Conservation (phyloP, 2,797 vertebrate species). For the Scomberomorus guttatus region DNA sequence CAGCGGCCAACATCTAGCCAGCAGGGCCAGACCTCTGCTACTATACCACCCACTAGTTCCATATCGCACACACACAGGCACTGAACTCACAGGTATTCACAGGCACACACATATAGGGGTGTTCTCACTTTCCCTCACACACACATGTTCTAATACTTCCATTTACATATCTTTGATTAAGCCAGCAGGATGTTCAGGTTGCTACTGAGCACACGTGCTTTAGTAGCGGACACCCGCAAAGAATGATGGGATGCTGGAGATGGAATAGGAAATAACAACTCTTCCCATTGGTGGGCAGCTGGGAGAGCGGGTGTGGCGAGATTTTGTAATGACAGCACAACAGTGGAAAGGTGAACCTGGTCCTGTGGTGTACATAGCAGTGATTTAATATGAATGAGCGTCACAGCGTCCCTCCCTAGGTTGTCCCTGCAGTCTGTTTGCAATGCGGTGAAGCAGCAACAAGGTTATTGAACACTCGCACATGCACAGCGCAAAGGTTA, state of each 20-base stretch:
- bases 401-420: not conserved
- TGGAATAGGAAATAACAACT: slow-evolving; percentile 53
- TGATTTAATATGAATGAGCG: slow-evolving; percentile 20
- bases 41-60: slow-evolving; percentile 46
- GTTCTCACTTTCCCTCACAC: slow-evolving; percentile 16
- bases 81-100: slow-evolving; percentile 39
- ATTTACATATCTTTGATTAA: slow-evolving; percentile 79
- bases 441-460: slow-evolving; percentile 32
- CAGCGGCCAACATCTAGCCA: slow-evolving; percentile 67
- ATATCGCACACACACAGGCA: slow-evolving; percentile 24
- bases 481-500: slow-evolving; percentile 37
- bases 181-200: slow-evolving; percentile 59
- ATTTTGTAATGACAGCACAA: slow-evolving; percentile 25
- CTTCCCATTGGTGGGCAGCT: slow-evolving; percentile 19
- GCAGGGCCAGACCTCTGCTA: slow-evolving; percentile 64
- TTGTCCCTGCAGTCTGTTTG: not conserved
- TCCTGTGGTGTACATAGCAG: slow-evolving; percentile 30
- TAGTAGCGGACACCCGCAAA: slow-evolving; percentile 59
- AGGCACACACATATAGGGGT: not conserved
- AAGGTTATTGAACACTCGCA: slow-evolving; percentile 23
- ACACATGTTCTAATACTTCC: slow-evolving; percentile 27
- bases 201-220: slow-evolving; percentile 69
- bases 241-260: slow-evolving; percentile 61
- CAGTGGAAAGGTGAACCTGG: slow-evolving; percentile 17
- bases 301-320: not conserved